phyloP scores from a whole-genome alignment of 2,113 vertebrate genomes.

The Cyphomyrus plagiostoma region DNA sequence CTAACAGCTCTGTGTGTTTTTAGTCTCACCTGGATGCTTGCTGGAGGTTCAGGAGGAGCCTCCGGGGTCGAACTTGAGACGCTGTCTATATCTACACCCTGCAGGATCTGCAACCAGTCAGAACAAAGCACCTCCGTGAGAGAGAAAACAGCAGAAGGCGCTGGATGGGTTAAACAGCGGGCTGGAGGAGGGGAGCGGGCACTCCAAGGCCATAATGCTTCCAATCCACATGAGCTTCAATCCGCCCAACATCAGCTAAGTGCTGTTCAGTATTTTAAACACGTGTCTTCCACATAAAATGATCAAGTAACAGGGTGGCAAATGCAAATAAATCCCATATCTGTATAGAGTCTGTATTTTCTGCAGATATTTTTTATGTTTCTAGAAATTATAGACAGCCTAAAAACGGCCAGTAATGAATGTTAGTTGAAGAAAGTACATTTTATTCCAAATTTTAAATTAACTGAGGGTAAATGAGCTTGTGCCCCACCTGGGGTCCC shows the following conservation, averaged over 20 bases:
- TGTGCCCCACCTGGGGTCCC: neutral
- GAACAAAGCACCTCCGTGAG: neutral
- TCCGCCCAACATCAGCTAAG: neutral
- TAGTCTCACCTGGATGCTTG: conserved; percentile 59
- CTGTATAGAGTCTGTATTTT: neutral
- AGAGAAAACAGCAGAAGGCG: neutral
- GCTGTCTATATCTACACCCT: conserved; percentile 72
- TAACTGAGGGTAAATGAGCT: neutral
- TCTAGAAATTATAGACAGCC: neutral
- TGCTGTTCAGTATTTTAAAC: neutral
- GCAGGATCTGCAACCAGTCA: conserved; percentile 62
- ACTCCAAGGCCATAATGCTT: neutral
- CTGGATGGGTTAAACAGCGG: neutral
- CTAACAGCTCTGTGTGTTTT: neutral
- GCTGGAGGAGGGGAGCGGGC: neutral
- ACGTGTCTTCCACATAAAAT: neutral
- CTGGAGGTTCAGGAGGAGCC: conserved; percentile 25
- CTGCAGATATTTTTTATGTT: neutral
- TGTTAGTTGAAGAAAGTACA: neutral
- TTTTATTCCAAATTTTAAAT: neutral
- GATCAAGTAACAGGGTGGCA: neutral
- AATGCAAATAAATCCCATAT: neutral
- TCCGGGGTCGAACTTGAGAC: conserved; percentile 42
- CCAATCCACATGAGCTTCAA: neutral
- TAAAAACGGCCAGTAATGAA: neutral